These are phyloP conservation scores for Caenorhabditis uteleia DNA, from an alignment of 2,888 invertebrate species.

Conservation along the genomic window DNA sequence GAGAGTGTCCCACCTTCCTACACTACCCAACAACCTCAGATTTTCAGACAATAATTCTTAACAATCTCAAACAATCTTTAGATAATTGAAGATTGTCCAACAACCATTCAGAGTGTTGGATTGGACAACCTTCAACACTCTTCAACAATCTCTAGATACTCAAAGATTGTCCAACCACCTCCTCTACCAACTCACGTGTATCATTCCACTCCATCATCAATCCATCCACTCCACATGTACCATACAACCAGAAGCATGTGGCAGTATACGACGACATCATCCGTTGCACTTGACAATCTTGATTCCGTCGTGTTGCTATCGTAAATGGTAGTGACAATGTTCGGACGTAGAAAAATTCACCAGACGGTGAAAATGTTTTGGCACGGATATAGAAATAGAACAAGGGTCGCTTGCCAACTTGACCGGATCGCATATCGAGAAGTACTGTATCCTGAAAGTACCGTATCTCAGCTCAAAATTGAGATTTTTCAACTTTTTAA, in stretches of 20 bases:
- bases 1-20: no score
- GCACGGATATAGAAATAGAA: constrained; percentile 67
- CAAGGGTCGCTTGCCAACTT: constrained; percentile 65
- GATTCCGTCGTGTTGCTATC: constrained; percentile 65
- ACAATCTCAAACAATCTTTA: no score
- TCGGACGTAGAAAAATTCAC: constrained; percentile 36
- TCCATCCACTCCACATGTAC: constrained; percentile 55
- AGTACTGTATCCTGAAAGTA: constrained; percentile 48
- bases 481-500: no score
- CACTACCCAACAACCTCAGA: no score
- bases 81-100: no score
- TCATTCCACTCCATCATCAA: constrained; percentile 59
- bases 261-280: constrained; percentile 70
- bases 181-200: constrained; percentile 33
- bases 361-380: constrained; percentile 47
- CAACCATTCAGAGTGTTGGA: no score
- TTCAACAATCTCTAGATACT: no score
- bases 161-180: no score
- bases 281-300: constrained; percentile 68
- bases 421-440: constrained; percentile 32
- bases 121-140: no score
- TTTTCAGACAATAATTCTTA: no score
- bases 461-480: no score
- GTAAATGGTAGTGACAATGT: constrained; percentile 67
- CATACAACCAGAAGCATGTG: constrained; percentile 68